phyloP scores from a whole-genome alignment of 2,888 invertebrate genomes.

The Tyria jacobaeae region DNA sequence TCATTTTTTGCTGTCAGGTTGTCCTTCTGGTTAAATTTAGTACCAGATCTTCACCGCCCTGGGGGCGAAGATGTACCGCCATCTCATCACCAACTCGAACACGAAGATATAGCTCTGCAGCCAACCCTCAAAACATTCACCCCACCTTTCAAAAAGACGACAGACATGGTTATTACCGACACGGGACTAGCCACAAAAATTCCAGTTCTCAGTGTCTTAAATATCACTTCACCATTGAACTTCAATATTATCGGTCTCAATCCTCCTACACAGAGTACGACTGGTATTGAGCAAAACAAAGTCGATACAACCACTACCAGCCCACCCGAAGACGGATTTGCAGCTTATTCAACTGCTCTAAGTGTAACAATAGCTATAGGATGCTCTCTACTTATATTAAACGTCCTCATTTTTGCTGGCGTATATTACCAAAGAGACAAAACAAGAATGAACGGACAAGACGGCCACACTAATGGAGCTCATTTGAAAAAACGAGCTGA shows the following conservation, averaged over 20 bases:
- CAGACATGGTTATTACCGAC: slow-evolving; percentile 80
- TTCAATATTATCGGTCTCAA: slow-evolving; percentile 77
- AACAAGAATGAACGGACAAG: slow-evolving; percentile 89
- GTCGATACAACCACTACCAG: slow-evolving; percentile 82
- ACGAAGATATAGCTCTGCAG: slow-evolving; percentile 88
- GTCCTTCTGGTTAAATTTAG: slow-evolving; percentile 97
- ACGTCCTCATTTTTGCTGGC: slow-evolving; percentile 97
- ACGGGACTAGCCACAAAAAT: slow-evolving; percentile 75
- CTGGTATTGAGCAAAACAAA: slow-evolving; percentile 69
- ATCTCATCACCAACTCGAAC: slow-evolving; percentile 93
- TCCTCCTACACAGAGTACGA: slow-evolving; percentile 70
- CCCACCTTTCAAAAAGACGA: slow-evolving; percentile 85
- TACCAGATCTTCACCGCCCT: slow-evolving; percentile 96
- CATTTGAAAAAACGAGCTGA: slow-evolving; percentile 91
- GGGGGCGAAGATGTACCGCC: slow-evolving; percentile 95
- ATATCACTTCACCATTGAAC: slow-evolving; percentile 78
- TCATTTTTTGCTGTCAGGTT: slow-evolving; percentile 81
- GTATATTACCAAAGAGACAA: slow-evolving; percentile 97
- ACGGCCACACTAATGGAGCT: slow-evolving; percentile 82
- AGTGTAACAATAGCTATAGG: slow-evolving; percentile 98
- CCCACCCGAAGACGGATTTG: slow-evolving; percentile 94
- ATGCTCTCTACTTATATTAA: slow-evolving; percentile 95
- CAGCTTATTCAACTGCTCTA: slow-evolving; percentile 95
- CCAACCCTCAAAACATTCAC: slow-evolving; percentile 86
- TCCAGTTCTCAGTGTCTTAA: slow-evolving; percentile 72